Evolutionary conservation across 2,797 vertebrate genomes (phyloP).

Genomic region (Cyprinella venusta): DNA sequence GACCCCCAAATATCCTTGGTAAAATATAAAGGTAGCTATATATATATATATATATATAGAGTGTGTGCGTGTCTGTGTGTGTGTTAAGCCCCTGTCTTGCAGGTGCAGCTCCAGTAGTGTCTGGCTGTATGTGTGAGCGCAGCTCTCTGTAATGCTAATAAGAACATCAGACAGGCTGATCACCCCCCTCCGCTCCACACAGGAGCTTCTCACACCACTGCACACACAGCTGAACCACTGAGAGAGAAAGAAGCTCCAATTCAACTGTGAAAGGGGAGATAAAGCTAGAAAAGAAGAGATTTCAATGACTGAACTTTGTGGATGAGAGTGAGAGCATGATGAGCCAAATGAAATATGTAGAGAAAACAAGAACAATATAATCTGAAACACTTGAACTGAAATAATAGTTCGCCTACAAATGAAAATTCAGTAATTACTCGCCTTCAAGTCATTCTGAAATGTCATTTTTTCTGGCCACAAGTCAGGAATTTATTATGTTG

Average conservation of each 20-base stretch:
- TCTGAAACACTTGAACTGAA: conserved; percentile 8
- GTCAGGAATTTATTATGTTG: background rate
- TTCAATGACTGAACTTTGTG: conserved; percentile 9
- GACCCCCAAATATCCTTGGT: background rate
- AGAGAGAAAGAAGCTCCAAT: conserved; percentile 21
- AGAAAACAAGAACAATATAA: conserved; percentile 30
- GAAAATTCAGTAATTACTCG: background rate
- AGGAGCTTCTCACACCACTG: conserved; percentile 20
- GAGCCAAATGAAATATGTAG: background rate
- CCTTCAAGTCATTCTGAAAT: background rate
- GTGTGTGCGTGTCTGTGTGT: background rate
- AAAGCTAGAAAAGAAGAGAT: background rate
- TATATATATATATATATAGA: too few relatives aligned
- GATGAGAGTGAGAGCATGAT: conserved; percentile 33
- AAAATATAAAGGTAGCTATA: background rate
- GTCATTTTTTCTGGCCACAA: background rate
- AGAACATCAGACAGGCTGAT: conserved; percentile 57
- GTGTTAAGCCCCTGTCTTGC: conserved; percentile 33
- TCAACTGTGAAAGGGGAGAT: conserved; percentile 8
- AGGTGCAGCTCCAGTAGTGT: conserved; percentile 46
- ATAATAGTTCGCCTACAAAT: background rate
- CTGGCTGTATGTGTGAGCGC: conserved; percentile 30
- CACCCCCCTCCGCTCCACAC: conserved; percentile 29
- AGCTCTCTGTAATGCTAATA: conserved; percentile 49
- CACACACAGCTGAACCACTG: conserved; percentile 16